phyloP scores from a whole-genome alignment of 2,113 vertebrate species.

The Saimiri boliviensis region DNA sequence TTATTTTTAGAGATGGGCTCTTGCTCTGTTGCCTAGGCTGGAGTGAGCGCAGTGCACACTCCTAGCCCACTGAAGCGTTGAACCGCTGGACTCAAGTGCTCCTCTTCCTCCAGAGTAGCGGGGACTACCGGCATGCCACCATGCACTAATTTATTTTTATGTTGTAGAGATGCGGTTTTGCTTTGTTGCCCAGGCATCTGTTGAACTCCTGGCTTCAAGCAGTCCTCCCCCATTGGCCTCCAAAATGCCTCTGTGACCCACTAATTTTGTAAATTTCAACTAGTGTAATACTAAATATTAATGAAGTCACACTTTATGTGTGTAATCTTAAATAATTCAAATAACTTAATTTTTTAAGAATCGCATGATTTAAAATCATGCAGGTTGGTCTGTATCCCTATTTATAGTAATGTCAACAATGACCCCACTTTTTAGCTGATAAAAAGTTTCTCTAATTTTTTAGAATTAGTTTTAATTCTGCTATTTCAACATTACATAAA shows the following conservation, averaged over 20 bases:
- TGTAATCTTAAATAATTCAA: not conserved
- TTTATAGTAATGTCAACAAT: not conserved
- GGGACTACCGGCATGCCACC: rapidly evolving
- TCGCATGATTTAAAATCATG: not conserved
- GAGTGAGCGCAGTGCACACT: rapidly evolving
- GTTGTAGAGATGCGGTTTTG: rapidly evolving
- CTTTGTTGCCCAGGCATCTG: too few relatives aligned
- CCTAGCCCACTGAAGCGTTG: too few relatives aligned
- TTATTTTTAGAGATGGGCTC: rapidly evolving
- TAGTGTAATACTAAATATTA: not conserved
- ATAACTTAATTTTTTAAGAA: not conserved
- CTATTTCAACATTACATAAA: not conserved
- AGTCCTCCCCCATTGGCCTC: rapidly evolving
- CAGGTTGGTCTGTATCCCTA: not conserved
- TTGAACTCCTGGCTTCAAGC: too few relatives aligned
- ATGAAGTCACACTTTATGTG: not conserved
- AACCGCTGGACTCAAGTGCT: rapidly evolving
- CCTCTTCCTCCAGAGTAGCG: rapidly evolving
- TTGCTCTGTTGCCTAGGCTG: too few relatives aligned
- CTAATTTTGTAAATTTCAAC: not conserved
- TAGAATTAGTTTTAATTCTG: not conserved
- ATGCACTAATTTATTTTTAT: rapidly evolving
- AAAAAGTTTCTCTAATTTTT: not conserved
- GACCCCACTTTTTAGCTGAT: not conserved
- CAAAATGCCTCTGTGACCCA: rapidly evolving